Conservation (phyloP, 92 coral and sea anemone genomes). For the Bergia puertoricense region DNA sequence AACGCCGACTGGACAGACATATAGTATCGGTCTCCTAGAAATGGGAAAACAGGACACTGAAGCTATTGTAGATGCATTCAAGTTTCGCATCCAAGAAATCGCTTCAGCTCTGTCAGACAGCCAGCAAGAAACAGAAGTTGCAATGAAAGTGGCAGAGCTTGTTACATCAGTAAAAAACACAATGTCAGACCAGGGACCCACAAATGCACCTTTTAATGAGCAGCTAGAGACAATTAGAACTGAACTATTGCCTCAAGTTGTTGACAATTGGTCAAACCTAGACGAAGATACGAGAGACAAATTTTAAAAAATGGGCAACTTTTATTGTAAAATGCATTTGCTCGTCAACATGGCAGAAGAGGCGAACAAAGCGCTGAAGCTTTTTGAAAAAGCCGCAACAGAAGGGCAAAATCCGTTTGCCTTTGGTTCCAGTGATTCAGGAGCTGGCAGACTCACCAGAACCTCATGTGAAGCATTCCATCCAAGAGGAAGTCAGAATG, state of each 20-base stretch:
- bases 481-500: constrained; percentile 48
- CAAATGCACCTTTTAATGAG: constrained; percentile 50
- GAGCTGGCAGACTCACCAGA: constrained; percentile 43
- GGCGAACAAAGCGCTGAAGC: constrained; percentile 46
- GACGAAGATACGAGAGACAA: constrained; percentile 28
- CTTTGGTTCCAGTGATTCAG: constrained; percentile 47
- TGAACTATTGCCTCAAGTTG: constrained; percentile 49
- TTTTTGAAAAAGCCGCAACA: constrained; percentile 47
- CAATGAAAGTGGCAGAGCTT: constrained; percentile 42
- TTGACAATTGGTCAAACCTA: constrained; percentile 47
- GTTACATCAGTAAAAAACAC: constrained; percentile 44
- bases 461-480: constrained; percentile 53
- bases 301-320: constrained; percentile 48
- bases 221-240: constrained; percentile 36
- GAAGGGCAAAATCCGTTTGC: constrained; percentile 53
- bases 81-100: constrained; percentile 47
- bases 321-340: constrained; percentile 49
- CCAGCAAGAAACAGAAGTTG: background rate
- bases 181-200: constrained; percentile 51
- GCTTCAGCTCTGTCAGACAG: constrained; percentile 37
- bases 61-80: constrained; percentile 38
- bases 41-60: constrained; percentile 48
- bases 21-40: constrained; percentile 48
- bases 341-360: constrained; percentile 44
- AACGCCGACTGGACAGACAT: constrained; percentile 48